phyloP scores from a whole-genome alignment of 2,797 vertebrate species.

The Acanthurus lineatus region DNA sequence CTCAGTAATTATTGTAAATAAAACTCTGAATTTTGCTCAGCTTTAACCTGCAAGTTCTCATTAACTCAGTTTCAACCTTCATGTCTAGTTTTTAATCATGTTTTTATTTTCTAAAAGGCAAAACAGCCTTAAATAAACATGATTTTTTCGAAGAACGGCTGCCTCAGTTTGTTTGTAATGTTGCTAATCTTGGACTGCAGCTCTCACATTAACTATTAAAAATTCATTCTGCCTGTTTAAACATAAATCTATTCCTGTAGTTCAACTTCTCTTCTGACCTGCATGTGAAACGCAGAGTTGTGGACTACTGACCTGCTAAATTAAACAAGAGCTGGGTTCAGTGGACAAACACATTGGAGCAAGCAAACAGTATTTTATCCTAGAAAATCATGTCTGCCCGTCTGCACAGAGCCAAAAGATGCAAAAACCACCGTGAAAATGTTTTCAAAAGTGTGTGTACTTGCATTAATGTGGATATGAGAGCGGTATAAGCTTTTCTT shows the following conservation, averaged over 20 bases:
- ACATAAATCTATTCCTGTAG: not conserved
- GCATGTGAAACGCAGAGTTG: not conserved
- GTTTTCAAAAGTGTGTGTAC: not conserved
- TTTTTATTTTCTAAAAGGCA: not conserved
- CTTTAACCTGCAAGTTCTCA: not conserved
- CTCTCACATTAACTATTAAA: not conserved
- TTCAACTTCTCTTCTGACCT: not conserved
- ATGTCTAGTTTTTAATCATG: not conserved
- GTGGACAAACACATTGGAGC: constrained; percentile 2
- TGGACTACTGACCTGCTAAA: constrained; percentile 26
- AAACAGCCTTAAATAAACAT: not conserved
- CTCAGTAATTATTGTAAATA: not conserved
- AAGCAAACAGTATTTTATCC: not conserved
- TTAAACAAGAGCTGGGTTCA: constrained; percentile 15
- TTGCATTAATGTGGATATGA: constrained; percentile 19
- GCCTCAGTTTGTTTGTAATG: not conserved
- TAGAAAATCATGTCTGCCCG: not conserved
- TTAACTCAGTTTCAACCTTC: not conserved
- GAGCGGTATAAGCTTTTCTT: not conserved
- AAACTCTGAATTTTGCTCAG: not conserved
- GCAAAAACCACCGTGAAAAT: not conserved
- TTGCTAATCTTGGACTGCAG: not conserved
- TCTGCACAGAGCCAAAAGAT: not conserved
- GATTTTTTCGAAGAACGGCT: too few relatives aligned
- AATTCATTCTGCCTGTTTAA: too few relatives aligned